Base-by-base conservation (phyloP, 2,888 invertebrate species). In the Latrodectus hesperus region DNA sequence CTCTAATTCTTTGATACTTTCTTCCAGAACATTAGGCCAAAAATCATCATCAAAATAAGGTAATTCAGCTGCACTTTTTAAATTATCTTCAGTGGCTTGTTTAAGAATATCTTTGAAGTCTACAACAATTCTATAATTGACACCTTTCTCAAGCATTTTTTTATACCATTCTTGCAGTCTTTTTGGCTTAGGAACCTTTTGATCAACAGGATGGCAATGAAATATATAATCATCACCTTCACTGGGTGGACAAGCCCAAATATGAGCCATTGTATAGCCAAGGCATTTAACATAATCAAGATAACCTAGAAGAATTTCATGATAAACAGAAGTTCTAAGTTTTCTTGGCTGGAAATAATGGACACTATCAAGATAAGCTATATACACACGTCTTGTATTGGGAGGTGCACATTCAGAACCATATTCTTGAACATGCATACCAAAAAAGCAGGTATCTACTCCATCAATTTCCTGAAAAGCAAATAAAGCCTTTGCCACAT, bases 171-270 rank as follows among this genome's bases (percentile, higher is more conserved):
- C 99, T 93, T 99, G 99, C 91, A 99, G 94, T 92, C 99, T 95
- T 93, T 99, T 99, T 85, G 99, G 99, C 93, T 99, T 99, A 75
- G 99, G 99, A 93, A 99, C 99, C 93, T 98, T 99, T 93, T 99
- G 99, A 93, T 99, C 99, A 89, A 96, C 95, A 88, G 99, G 99
- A 94, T 99, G 99, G 93, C 99, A 99, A 94, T 99, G 99, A 94
- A 99, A 99, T 91, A 99, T 99, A 93, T 99, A 99, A 93, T 99
- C 99, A 93, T 99, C 99, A 81, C 99, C 99, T 94, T 99, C 99
- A 67, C 98, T 98, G 1, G 99, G 99, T 88, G 99, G 99, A 93
- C 99, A 99, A 17, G 99, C 99, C 99, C 99, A 99, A 91, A 99
- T 99, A 92, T 99, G 99, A 88, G 99, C 99, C 98, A 99, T 99